phyloP scores from a whole-genome alignment of 2,888 invertebrate genomes.

The Calameuta pallipes region DNA sequence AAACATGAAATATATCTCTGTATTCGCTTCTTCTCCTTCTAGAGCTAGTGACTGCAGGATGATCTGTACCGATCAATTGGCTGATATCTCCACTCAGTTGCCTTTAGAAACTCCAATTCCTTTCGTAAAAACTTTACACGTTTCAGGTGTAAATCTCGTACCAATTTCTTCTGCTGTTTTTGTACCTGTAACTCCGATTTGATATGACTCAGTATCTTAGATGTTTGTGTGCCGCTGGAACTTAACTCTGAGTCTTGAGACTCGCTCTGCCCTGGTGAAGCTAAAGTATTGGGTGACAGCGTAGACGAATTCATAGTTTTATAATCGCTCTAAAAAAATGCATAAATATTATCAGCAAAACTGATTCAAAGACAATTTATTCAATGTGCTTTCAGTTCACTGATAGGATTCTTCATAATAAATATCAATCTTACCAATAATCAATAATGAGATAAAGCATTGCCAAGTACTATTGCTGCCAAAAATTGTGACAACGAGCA shows the following conservation, averaged over 20 bases:
- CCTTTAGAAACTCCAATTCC: slow-evolving; percentile 81
- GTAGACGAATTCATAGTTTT: slow-evolving; percentile 58
- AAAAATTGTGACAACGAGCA: not conserved
- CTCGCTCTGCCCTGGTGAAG: slow-evolving; percentile 56
- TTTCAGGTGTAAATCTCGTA: slow-evolving; percentile 77
- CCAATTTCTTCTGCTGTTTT: slow-evolving; percentile 70
- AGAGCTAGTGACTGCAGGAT: not conserved
- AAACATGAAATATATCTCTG: slow-evolving; percentile 3
- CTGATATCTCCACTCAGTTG: slow-evolving; percentile 85
- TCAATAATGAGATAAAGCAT: not conserved
- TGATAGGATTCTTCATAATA: not conserved
- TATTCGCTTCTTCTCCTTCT: not conserved
- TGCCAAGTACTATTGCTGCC: not conserved
- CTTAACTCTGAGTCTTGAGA: slow-evolving; percentile 57
- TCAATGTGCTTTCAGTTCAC: not conserved
- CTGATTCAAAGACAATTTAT: not conserved
- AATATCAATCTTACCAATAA: not conserved
- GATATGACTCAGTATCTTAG: slow-evolving; percentile 68
- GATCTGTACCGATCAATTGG: slow-evolving; percentile 72
- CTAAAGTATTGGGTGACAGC: slow-evolving; percentile 51
- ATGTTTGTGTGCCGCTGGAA: slow-evolving; percentile 41
- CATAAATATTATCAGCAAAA: not conserved
- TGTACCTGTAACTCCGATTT: slow-evolving; percentile 70
- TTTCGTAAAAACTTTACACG: slow-evolving; percentile 78
- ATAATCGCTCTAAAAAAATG: not conserved